A percentile compares a stretch with the other conserved stretches of the same genome.
Evolutionary conservation across 2,888 invertebrate genomes (phyloP).

Genomic region (Pyralis farinalis): DNA sequence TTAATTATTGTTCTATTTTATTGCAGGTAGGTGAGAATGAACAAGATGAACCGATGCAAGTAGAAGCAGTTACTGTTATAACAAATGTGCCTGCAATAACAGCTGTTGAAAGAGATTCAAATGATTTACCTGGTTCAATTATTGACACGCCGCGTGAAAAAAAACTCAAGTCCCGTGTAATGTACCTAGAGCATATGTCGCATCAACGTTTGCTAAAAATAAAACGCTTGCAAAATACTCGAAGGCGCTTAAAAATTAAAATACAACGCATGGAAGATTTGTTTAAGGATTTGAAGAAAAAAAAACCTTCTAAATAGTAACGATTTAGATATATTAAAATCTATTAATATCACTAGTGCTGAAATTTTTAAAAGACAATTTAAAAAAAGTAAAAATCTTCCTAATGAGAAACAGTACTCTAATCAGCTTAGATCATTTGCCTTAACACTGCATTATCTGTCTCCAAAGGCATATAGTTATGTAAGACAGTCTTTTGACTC

Average conservation of each 20-base stretch:
- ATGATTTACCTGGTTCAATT: conserved; percentile 1
- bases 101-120: no score
- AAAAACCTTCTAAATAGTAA: neutral
- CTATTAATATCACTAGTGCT: no score
- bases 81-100: no score
- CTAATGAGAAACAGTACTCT: no score
- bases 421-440: no score
- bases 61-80: neutral
- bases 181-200: conserved; percentile 2
- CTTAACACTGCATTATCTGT: neutral
- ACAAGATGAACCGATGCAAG: conserved; percentile 2
- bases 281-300: conserved; percentile 2
- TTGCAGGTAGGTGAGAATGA: neutral
- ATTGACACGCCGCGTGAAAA: conserved; percentile 3
- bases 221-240: neutral
- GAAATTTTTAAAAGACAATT: no score
- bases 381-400: no score
- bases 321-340: no score
- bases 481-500: neutral
- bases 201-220: conserved; percentile 4
- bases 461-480: neutral
- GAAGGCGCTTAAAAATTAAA: conserved; percentile 3
- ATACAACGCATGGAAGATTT: neutral
- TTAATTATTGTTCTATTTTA: neutral
- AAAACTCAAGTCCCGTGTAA: conserved; percentile 5